Evolutionary conservation across 2,888 invertebrate genomes (phyloP), one percentile per base, ranked within the genome.

Genomic region (Tenthredo mesomela): DNA sequence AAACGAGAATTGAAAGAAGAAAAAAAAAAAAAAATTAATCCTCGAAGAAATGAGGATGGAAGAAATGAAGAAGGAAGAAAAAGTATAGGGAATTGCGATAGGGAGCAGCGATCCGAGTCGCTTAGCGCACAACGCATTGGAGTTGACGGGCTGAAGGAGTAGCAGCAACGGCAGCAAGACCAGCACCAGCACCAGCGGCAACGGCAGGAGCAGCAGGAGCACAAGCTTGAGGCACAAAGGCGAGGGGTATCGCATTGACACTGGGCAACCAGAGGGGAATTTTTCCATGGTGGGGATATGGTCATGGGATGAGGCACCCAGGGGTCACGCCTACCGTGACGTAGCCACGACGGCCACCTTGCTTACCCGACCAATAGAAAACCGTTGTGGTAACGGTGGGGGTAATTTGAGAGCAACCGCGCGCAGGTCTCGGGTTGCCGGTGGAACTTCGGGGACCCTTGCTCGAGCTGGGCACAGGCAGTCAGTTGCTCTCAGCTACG

Each of bases 401-500:
- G 91, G 86, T 87, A 88, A 87, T 89, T 85, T 85, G 84, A 70
- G 85, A 88, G 86, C 88, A 88, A 88, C 88, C 89, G 88, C 90
- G 93, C 92, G 92, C 92, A 91, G 91, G 92, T 91, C 91, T 90
- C n/a, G 88, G 87, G 85, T 88, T 88, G 86, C 88, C 88, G 89
- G 89, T 89, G 89, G 90, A 89, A 87, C 89, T 89, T 91, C 88
- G 91, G 91, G 91, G 90, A 92, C 90, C 65, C 91, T 92, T 92
- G 90, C 89, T 90, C 90, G 88, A 92, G 91, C 89, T 90, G 90
- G 91, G 91, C 92, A 90, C 80, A 93, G 91, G 94, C 94, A 92
- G 92, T 92, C 92, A 93, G 94, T 94, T 94, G 94, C 94, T 94
- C 94, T 94, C 94, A 94, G 92, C 92, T 92, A 93, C 93, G 93